phyloP scores from a whole-genome alignment of 2,797 vertebrate genomes.

The Psittacula echo region DNA sequence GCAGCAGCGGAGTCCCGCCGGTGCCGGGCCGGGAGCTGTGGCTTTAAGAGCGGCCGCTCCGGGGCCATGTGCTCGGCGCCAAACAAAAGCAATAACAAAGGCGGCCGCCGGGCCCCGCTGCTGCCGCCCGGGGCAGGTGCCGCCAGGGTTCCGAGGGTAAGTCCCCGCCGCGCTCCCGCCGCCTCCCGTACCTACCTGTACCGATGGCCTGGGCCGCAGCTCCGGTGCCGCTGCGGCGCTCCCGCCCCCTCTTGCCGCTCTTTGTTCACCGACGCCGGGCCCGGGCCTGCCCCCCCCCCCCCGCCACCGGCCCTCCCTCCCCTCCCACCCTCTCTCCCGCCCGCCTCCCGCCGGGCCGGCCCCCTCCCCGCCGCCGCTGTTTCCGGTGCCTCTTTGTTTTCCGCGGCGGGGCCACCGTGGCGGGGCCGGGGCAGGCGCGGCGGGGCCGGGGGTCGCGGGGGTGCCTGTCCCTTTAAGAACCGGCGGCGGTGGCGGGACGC shows the following conservation, averaged over 20 bases:
- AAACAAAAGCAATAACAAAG: conserved; percentile 98
- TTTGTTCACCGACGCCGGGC: conserved; percentile 35
- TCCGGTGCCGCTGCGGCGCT: conserved; percentile 9
- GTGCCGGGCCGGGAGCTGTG: conserved; percentile 73
- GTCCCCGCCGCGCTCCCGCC: background rate
- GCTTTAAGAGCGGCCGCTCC: conserved; percentile 84
- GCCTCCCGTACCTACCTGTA: background rate
- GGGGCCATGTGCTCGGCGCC: conserved; percentile 92
- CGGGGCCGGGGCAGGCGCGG: background rate
- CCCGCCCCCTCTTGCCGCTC: conserved; percentile 34
- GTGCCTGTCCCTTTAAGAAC: conserved; percentile 74
- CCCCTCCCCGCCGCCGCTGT: conserved; percentile 55
- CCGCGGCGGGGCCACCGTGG: background rate
- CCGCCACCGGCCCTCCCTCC: background rate
- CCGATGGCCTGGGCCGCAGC: background rate
- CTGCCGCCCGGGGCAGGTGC: conserved; percentile 20
- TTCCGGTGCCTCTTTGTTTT: conserved; percentile 73
- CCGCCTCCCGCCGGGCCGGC: conserved; percentile 56
- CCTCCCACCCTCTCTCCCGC: background rate
- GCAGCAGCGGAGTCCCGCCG: background rate
- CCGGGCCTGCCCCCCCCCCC: background rate
- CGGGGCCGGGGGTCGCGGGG: background rate
- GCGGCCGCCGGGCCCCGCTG: conserved; percentile 50
- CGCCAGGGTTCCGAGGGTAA: background rate
- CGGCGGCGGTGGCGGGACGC: conserved; percentile 40